Conservation (phyloP, 2,888 invertebrate genomes). For the Atethmia centrago region DNA sequence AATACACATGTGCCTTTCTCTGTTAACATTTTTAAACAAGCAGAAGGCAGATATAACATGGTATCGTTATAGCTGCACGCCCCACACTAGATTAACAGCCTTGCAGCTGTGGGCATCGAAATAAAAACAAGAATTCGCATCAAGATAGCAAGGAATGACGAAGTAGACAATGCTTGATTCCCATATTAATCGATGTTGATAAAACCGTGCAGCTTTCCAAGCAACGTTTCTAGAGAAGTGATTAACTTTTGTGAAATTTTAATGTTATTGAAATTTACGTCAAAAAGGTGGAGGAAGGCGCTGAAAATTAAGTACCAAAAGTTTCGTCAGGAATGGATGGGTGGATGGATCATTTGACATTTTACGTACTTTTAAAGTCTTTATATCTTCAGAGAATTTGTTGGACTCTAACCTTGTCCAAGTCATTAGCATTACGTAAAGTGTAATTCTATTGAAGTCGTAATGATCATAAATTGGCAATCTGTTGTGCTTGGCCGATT, state of each 20-base stretch:
- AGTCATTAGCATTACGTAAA: slow-evolving; percentile 68
- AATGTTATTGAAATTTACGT: slow-evolving; percentile 32
- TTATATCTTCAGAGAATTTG: slow-evolving; percentile 3
- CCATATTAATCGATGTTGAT: slow-evolving; percentile 54
- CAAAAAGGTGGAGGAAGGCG: slow-evolving; percentile 19
- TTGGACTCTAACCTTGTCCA: slow-evolving; percentile 64
- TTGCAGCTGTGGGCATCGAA: slow-evolving; percentile 77
- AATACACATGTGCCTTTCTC: slow-evolving; percentile 77
- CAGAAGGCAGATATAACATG: slow-evolving; percentile 71
- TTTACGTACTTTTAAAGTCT: neutral
- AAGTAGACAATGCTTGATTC: slow-evolving; percentile 41
- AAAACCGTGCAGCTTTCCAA: slow-evolving; percentile 50
- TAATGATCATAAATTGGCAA: slow-evolving; percentile 81
- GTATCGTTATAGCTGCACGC: slow-evolving; percentile 77
- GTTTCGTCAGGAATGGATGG: neutral
- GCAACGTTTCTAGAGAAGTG: slow-evolving; percentile 23
- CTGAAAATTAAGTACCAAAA: slow-evolving; percentile 9
- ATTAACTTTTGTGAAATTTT: slow-evolving; percentile 37
- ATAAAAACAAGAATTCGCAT: slow-evolving; percentile 74
- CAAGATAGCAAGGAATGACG: slow-evolving; percentile 65
- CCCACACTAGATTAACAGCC: slow-evolving; percentile 76
- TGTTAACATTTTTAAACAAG: slow-evolving; percentile 70
- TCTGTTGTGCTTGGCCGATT: slow-evolving; percentile 78
- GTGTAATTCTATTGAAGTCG: slow-evolving; percentile 75
- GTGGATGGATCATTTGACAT: neutral